A percentile compares a stretch with the other conserved stretches of the same genome.
Evolutionary conservation across 2,797 vertebrate genomes (phyloP).

Genomic region (Aselliscus stoliczkanus): DNA sequence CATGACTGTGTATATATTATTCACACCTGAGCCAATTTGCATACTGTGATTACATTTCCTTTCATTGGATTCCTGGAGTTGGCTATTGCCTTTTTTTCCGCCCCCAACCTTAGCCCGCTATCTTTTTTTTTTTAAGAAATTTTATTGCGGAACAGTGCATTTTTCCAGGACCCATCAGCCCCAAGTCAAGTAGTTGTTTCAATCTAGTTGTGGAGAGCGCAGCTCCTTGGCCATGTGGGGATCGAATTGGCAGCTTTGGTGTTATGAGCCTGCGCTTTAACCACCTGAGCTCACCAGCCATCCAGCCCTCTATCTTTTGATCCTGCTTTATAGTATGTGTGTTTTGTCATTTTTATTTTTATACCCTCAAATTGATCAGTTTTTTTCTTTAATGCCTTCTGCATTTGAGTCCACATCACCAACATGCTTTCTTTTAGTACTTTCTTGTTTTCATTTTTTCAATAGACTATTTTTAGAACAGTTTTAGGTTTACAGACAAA

Average conservation of each 20-base stretch:
- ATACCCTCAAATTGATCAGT: neutral
- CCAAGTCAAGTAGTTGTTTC: too few species aligned
- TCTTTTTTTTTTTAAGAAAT: neutral
- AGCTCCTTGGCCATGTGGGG: too few species aligned
- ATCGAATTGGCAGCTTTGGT: too few species aligned
- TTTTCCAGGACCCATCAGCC: too few species aligned
- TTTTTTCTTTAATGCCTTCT: neutral
- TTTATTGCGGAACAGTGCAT: too few species aligned
- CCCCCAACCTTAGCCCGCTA: neutral
- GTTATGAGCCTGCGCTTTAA: too few species aligned
- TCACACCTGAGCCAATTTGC: neutral
- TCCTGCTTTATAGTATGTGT: neutral
- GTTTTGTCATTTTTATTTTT: neutral
- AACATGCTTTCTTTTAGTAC: neutral
- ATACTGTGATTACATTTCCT: neutral
- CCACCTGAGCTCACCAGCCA: too few species aligned
- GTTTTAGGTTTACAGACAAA: constrained; percentile 43
- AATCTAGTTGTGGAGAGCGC: too few species aligned
- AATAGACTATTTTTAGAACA: neutral
- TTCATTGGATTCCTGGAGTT: neutral
- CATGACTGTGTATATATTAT: neutral
- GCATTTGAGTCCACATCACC: neutral
- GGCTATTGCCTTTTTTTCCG: neutral
- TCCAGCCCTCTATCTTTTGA: neutral
- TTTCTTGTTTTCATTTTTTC: neutral